Evolutionary conservation across 2,797 vertebrate genomes (phyloP).

Genomic region (Pseudotriccus pelzelni): DNA sequence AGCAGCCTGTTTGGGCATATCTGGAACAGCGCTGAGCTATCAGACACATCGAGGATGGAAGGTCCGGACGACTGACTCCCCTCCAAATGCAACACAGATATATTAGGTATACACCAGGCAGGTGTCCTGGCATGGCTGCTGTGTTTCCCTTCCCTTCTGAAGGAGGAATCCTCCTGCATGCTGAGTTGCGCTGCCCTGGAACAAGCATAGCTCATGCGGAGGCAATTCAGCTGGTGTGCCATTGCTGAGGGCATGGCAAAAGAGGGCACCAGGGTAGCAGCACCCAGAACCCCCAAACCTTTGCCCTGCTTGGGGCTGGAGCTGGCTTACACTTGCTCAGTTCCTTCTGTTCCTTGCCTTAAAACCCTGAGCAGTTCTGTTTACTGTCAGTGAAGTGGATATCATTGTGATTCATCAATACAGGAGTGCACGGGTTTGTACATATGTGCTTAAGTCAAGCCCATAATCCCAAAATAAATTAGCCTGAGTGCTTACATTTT

Average conservation of each 20-base stretch:
- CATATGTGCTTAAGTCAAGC: neutral
- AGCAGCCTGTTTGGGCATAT: neutral
- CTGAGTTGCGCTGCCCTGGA: rapidly evolving
- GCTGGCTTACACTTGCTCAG: neutral
- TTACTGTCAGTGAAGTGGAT: neutral
- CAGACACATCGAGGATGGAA: neutral
- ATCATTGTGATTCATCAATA: neutral
- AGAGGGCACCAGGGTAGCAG: neutral
- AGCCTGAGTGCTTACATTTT: neutral
- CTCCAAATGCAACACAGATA: neutral
- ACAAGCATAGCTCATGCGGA: rapidly evolving
- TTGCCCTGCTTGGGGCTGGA: neutral
- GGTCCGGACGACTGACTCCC: neutral
- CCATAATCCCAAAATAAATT: slow-evolving; percentile 8
- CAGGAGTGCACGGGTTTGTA: neutral
- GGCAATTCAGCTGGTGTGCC: rapidly evolving
- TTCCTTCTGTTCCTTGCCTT: neutral
- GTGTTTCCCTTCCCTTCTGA: neutral
- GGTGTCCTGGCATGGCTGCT: neutral
- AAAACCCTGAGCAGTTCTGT: neutral
- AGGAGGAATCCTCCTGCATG: rapidly evolving
- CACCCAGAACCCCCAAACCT: rapidly evolving
- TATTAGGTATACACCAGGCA: neutral
- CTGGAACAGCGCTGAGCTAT: neutral
- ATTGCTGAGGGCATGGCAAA: neutral